Percentiles rank a stretch among this genome's conserved stretches.
These are phyloP conservation scores for Zoanthus sansibaricus DNA, from an alignment of 92 coral and sea anemone genomes.

Conservation along the genomic window DNA sequence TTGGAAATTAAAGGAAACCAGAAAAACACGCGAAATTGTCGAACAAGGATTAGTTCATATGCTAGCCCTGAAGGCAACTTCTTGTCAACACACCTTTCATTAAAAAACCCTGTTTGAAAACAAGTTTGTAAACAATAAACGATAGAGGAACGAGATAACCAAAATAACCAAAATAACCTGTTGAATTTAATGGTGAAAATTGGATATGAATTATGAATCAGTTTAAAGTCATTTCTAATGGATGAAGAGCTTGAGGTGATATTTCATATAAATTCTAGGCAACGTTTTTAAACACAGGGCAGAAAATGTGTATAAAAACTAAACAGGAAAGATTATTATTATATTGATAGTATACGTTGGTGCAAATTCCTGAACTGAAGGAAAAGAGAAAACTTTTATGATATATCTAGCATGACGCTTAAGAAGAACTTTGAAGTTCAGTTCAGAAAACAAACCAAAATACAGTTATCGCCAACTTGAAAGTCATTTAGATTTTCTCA, in stretches of 20 bases:
- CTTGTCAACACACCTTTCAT: not conserved
- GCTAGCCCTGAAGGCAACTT: not conserved
- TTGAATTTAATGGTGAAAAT: not conserved
- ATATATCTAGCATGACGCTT: too few species aligned
- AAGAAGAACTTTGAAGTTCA: too few species aligned
- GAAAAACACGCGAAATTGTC: not conserved
- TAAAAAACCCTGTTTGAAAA: not conserved
- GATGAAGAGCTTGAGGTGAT: conserved; percentile 13
- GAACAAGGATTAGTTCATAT: not conserved
- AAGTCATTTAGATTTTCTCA: too few species aligned
- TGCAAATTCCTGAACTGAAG: too few species aligned
- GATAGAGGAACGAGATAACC: not conserved
- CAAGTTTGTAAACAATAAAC: not conserved
- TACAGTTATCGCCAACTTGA: too few species aligned
- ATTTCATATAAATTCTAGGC: not conserved
- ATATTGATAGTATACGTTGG: too few species aligned
- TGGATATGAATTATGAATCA: conserved; percentile 33
- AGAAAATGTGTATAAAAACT: not conserved
- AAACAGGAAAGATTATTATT: not conserved
- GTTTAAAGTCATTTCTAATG: conserved; percentile 41
- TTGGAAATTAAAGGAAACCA: not conserved
- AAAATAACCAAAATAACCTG: conserved; percentile 10
- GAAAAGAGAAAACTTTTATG: too few species aligned
- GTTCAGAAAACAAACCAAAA: too few species aligned
- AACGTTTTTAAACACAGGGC: not conserved